A percentile compares a stretch with the other conserved stretches of the same genome.
Evolutionary conservation across 2,113 vertebrate species (phyloP).

Genomic region (Chaetorhynchus papuensis): DNA sequence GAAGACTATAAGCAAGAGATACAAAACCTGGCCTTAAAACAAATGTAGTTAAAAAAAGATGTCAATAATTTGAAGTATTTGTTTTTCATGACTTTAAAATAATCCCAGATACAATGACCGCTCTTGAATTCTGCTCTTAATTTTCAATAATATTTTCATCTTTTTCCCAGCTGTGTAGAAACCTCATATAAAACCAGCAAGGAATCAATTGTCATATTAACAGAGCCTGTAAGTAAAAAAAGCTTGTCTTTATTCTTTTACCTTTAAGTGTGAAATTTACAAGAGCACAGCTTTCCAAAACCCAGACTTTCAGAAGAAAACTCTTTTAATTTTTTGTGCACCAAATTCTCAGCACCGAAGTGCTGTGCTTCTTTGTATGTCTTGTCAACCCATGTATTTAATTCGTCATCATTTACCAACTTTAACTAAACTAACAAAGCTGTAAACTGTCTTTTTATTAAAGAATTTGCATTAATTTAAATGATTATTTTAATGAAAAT

Average conservation of each 20-base stretch:
- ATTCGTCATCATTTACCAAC: neutral
- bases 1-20: neutral
- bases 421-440: neutral
- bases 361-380: neutral
- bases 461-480: neutral
- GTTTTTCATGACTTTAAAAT: neutral
- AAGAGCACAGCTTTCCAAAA: neutral
- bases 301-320: neutral
- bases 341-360: neutral
- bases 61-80: neutral
- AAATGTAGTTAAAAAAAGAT: neutral
- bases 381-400: neutral
- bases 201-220: neutral
- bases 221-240: neutral
- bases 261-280: neutral
- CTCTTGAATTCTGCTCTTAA: neutral
- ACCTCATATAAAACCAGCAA: neutral
- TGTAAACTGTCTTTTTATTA: neutral
- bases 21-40: neutral
- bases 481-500: neutral
- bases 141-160: neutral
- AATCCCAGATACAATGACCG: neutral
- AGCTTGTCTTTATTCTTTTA: neutral
- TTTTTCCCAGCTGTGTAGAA: neutral
- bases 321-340: neutral